Evolutionary conservation across 2,797 vertebrate genomes (phyloP).

Genomic region (Clarias fuscus): DNA sequence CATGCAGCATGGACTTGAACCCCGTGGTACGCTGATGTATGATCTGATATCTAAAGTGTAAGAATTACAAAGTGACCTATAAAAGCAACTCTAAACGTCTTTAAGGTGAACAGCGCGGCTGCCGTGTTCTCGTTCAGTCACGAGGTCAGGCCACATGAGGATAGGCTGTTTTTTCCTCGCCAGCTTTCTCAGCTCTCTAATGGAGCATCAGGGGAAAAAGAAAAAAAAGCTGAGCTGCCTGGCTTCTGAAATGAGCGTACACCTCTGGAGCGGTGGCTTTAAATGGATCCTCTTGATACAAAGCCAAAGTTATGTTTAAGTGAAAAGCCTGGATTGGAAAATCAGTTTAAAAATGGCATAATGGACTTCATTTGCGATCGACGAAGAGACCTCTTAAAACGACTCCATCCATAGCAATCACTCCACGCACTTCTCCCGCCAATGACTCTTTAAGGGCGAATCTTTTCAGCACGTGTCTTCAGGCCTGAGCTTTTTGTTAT

Average conservation of each 20-base stretch:
- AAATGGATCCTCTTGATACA: slow-evolving; percentile 51
- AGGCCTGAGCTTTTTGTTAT: background rate
- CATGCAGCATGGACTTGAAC: too few relatives aligned
- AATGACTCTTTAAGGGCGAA: background rate
- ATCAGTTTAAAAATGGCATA: slow-evolving; percentile 42
- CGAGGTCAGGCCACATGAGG: slow-evolving; percentile 66
- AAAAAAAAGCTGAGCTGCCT: slow-evolving; percentile 3
- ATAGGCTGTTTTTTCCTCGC: slow-evolving; percentile 51
- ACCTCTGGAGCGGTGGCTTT: slow-evolving; percentile 38
- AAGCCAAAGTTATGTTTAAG: slow-evolving; percentile 43
- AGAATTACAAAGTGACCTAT: slow-evolving; percentile 1
- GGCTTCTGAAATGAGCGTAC: slow-evolving; percentile 2
- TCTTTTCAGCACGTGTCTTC: background rate
- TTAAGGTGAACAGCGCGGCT: slow-evolving; percentile 61
- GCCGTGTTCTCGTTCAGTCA: slow-evolving; percentile 68
- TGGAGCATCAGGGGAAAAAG: slow-evolving; percentile 44
- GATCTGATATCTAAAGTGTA: background rate
- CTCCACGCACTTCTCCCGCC: background rate
- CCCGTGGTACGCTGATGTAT: background rate
- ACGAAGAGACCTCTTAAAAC: slow-evolving; percentile 25
- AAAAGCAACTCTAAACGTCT: slow-evolving; percentile 54
- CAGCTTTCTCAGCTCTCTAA: slow-evolving; percentile 64
- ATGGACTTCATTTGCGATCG: slow-evolving; percentile 42
- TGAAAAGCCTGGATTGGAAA: slow-evolving; percentile 37
- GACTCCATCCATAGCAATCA: slow-evolving; percentile 11